These are phyloP conservation scores for Sycophila texana DNA, from an alignment of 2,888 invertebrate species.

Conservation along the genomic window DNA sequence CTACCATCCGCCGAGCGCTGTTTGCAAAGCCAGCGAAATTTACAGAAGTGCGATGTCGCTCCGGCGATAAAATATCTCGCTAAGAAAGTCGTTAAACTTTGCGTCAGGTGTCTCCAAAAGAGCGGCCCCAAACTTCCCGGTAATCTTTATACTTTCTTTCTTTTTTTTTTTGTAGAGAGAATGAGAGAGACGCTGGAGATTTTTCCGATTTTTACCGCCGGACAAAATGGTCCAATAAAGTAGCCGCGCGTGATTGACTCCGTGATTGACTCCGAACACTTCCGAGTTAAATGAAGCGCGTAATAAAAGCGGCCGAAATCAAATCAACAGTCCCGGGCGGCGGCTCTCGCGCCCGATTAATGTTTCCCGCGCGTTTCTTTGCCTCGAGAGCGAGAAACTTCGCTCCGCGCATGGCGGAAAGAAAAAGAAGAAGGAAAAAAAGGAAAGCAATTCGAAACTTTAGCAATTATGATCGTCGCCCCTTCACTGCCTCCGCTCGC, in stretches of 20 bases:
- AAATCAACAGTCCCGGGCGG: conserved; percentile 22
- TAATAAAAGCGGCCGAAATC: conserved; percentile 45
- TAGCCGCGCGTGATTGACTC: conserved; percentile 31
- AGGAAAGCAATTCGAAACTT: conserved; percentile 43
- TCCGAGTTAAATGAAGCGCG: conserved; percentile 50
- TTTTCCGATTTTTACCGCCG: conserved; percentile 24
- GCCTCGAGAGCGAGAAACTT: conserved; percentile 20
- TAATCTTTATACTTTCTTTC: no score
- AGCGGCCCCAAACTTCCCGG: no score
- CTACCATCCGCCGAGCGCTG: no score
- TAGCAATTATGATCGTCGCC: conserved; percentile 50
- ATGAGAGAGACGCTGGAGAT: not conserved
- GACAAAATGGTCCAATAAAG: conserved; percentile 41
- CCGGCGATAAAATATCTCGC: no score
- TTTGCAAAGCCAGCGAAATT: no score
- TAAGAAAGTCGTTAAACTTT: no score
- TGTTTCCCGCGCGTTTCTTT: conserved; percentile 44
- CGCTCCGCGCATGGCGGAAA: not conserved
- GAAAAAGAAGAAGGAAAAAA: not conserved
- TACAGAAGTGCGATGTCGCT: no score
- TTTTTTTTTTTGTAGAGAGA: no score
- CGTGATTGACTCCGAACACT: conserved; percentile 28
- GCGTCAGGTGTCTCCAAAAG: no score
- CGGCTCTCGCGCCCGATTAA: conserved; percentile 34
- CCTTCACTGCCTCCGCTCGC: conserved; percentile 20